A percentile compares a stretch with the other conserved stretches of the same genome.
Evolutionary conservation across 35 echinoderm and acorn worm species (phyloP).

Genomic region (Antedon bifida): DNA sequence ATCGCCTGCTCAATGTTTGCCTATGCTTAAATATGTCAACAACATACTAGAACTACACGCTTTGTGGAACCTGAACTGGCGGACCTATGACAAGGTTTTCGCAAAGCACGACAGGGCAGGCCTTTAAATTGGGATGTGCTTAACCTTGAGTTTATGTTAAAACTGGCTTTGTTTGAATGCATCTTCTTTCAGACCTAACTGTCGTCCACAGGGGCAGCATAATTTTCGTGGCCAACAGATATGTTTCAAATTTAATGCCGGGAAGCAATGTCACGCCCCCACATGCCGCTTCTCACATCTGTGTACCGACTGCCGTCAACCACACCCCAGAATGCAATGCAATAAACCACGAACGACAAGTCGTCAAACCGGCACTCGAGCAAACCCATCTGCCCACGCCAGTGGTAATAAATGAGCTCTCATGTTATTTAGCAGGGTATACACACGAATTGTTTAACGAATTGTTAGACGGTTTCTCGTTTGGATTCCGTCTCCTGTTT

Average conservation of each 20-base stretch:
- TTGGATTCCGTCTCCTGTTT: no score
- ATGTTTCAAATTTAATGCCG: not conserved
- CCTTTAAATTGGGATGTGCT: not conserved
- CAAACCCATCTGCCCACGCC: no score
- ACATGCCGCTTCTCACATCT: no score
- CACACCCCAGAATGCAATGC: not conserved
- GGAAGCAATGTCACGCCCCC: no score
- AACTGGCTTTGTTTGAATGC: not conserved
- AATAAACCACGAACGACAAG: not conserved
- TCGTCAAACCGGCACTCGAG: not conserved
- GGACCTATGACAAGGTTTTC: not conserved
- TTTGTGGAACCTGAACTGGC: not conserved
- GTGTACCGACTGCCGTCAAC: no score
- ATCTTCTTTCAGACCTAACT: not conserved
- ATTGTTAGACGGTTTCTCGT: no score
- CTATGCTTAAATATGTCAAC: not conserved
- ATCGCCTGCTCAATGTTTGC: not conserved
- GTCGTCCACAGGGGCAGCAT: not conserved
- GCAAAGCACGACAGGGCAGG: not conserved
- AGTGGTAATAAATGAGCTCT: no score
- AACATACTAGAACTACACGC: not conserved
- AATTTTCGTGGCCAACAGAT: not conserved
- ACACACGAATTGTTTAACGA: no score
- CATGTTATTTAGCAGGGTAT: no score
- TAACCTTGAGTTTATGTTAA: not conserved